These are phyloP conservation scores for Drosophila ficusphila DNA, from an alignment of 1,140 invertebrate genomes.

Conservation along the genomic window DNA sequence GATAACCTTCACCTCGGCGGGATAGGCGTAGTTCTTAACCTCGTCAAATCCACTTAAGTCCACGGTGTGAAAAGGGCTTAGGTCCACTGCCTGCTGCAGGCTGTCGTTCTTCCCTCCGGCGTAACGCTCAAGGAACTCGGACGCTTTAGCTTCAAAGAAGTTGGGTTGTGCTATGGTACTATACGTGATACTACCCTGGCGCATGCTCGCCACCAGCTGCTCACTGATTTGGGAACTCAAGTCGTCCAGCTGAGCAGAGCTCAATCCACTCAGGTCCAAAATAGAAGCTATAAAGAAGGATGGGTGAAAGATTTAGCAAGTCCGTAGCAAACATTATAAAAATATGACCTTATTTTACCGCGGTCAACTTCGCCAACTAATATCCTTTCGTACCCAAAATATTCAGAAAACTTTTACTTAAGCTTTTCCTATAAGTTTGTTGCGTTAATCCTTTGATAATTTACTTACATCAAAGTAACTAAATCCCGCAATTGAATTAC, in stretches of 20 bases:
- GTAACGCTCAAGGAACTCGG: slow-evolving; percentile 48
- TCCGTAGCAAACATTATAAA: no score
- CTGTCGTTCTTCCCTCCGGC: background rate
- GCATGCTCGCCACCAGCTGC: slow-evolving; percentile 71
- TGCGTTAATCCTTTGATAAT: no score
- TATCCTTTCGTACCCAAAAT: no score
- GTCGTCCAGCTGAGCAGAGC: slow-evolving; percentile 51
- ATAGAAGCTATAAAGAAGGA: slow-evolving; percentile 50
- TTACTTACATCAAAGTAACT: no score
- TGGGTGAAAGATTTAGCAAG: background rate
- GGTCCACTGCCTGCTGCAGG: slow-evolving; percentile 53
- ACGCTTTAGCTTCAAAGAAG: slow-evolving; percentile 73
- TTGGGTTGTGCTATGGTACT: slow-evolving; percentile 62
- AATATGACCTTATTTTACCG: background rate
- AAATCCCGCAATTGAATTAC: no score
- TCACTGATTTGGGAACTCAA: slow-evolving; percentile 50
- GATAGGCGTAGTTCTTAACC: slow-evolving; percentile 76
- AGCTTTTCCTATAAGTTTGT: no score
- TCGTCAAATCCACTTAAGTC: slow-evolving; percentile 74
- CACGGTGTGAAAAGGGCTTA: slow-evolving; percentile 52
- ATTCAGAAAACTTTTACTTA: no score
- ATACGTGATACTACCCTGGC: slow-evolving; percentile 56
- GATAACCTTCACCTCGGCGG: slow-evolving; percentile 76
- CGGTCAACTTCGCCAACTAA: no score
- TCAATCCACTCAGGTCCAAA: slow-evolving; percentile 61